Base-by-base conservation (phyloP, 2,797 vertebrate species). In the Hemibagrus guttatus region DNA sequence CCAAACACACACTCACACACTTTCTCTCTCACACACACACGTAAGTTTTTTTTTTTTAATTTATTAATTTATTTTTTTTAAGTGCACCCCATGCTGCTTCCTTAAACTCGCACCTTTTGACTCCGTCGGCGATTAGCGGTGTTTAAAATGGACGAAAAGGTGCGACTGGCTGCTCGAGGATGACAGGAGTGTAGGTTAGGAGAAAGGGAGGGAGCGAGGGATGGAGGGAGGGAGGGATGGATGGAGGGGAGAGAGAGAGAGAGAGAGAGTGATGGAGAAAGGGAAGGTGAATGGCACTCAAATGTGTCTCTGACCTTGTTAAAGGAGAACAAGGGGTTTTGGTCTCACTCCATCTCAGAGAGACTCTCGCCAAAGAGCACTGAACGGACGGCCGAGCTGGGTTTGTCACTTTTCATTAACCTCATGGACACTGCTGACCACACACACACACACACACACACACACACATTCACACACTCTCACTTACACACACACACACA, bases 391-490 rank as follows among this genome's bases (percentile, higher is more conserved):
- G 94, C 93, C 93, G 93, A 94, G 96, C 92, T 91, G 86, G 90
- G 89, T 88, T 91, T 96, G 95, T 96, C 96, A 94, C 93, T 95
- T 96, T 94, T 93, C 92, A 96, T 97, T 97, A 97, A 97, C 96
- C 95, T 95, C 93, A 92, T 90, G 91, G 91, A 89, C 88, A 75
- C 92, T 94, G 93, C 94, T 90, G 93, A 56, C 66, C 81, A 64
- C 69, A 86, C 84, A 72, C 83, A 80, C 68, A 49, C 74, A 46
- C 64, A 31, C 83, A 52, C 61, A 56, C 78, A 71, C 59, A 54
- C 21, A 31, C 69, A 81, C 35, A 71, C 35, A 71, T 19, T 12
- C 68, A 42, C 68, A 12, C 66, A 39, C 31, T 7, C 64, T 17
- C 4, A 46, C 2, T 6, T 8, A 46, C 46, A 49, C 46, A 49